Conservation (phyloP, 1,140 invertebrate species). For the Lepidostoma basale region DNA sequence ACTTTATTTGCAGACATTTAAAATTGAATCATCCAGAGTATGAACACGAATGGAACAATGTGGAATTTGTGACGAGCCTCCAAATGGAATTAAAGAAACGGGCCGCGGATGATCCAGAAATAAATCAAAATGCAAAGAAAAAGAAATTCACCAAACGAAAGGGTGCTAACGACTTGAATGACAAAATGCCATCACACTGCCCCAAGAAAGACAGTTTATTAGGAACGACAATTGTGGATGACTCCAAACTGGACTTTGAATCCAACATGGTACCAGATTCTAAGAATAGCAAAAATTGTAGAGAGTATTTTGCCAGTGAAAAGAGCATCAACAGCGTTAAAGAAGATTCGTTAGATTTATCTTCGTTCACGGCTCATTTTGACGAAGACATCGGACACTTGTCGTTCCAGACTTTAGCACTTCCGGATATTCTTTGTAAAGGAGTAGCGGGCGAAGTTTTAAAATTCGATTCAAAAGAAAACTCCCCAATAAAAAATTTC, state of each 20-base stretch:
- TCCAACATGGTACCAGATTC: neutral
- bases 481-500: conserved; percentile 23
- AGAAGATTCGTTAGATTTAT: conserved; percentile 24
- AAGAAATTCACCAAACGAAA: neutral
- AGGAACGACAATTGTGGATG: conserved; percentile 6
- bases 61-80: conserved; percentile 40
- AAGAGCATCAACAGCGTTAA: neutral
- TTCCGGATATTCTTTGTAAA: conserved; percentile 19
- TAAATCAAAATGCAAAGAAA: conserved; percentile 12
- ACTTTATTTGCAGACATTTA: conserved; percentile 47
- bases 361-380: conserved; percentile 21
- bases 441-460: neutral
- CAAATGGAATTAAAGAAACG: conserved; percentile 10
- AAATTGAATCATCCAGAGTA: conserved; percentile 47
- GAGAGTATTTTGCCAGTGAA: neutral
- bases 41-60: conserved; percentile 44
- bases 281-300: neutral
- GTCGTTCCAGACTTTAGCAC: conserved; percentile 6
- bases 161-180: neutral
- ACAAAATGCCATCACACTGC: conserved; percentile 8
- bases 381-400: conserved; percentile 27
- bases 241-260: neutral
- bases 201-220: conserved; percentile 29
- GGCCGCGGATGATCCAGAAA: neutral
- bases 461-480: conserved; percentile 28